Evolutionary conservation across 2,113 vertebrate genomes (phyloP).

Genomic region (Machaerirhynchus nigripectus): DNA sequence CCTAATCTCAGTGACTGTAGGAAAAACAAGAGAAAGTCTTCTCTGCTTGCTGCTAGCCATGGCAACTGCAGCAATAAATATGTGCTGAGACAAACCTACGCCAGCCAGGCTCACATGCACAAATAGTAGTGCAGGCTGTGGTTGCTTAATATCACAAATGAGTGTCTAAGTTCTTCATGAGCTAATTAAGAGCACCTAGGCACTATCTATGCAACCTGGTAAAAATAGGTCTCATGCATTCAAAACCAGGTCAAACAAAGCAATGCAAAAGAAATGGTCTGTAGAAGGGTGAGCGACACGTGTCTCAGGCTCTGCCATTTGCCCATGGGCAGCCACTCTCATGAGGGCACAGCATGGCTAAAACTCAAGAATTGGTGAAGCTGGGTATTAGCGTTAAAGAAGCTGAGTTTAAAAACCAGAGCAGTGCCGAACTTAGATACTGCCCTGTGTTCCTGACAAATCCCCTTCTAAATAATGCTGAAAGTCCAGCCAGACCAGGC

Average conservation of each 20-base stretch:
- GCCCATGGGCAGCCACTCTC: neutral
- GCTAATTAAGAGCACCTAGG: neutral
- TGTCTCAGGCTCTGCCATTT: neutral
- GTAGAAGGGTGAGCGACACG: neutral
- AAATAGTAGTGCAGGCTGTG: neutral
- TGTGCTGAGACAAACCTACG: neutral
- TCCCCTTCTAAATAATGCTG: neutral
- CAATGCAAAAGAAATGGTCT: neutral
- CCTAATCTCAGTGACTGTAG: neutral
- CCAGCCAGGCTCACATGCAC: neutral
- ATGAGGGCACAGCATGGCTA: neutral
- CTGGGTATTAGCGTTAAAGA: neutral
- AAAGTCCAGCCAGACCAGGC: neutral
- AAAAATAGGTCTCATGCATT: neutral
- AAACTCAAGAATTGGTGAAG: neutral
- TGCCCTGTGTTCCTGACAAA: neutral
- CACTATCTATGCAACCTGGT: neutral
- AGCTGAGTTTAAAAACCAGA: neutral
- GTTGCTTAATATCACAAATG: conserved; percentile 18
- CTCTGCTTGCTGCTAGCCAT: neutral
- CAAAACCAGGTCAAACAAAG: neutral
- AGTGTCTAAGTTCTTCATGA: conserved; percentile 34
- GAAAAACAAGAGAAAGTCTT: conserved; percentile 15
- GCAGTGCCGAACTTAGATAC: neutral
- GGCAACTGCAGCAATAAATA: neutral